Evolutionary conservation across 2,113 vertebrate genomes (phyloP).

Genomic region (Taurulus bubalis): DNA sequence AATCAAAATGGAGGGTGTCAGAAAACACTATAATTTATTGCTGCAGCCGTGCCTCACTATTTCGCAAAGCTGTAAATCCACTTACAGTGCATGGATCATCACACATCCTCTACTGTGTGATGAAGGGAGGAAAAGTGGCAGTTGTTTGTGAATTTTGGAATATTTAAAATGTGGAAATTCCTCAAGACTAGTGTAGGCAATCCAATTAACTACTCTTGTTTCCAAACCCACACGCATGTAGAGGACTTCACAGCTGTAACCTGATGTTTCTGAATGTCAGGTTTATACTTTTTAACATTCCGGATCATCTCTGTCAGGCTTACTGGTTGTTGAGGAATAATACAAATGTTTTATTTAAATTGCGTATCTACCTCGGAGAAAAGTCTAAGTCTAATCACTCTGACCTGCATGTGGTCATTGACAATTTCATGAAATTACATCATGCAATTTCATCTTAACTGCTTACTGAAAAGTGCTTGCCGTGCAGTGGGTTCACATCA

Average conservation of each 20-base stretch:
- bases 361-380: background rate
- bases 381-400: background rate
- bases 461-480: background rate
- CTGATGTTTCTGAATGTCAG: background rate
- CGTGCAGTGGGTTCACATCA: background rate
- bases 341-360: too few relatives aligned
- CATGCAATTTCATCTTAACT: conserved; percentile 22
- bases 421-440: conserved; percentile 40
- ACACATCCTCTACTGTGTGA: conserved; percentile 21
- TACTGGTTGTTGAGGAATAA: background rate
- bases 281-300: background rate
- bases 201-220: background rate
- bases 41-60: conserved; percentile 57
- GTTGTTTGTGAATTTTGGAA: conserved; percentile 12
- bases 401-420: conserved; percentile 22
- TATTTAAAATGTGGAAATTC: background rate
- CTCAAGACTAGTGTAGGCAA: background rate
- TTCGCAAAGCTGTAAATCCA: conserved; percentile 47
- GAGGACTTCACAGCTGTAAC: background rate
- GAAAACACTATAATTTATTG: conserved; percentile 64
- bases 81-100: conserved; percentile 49
- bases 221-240: background rate
- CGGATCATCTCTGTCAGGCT: background rate
- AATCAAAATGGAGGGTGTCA: conserved; percentile 70
- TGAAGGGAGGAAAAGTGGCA: conserved; percentile 21